A percentile compares a stretch with the other conserved stretches of the same genome.
These are phyloP conservation scores for Hippasteria phrygiana DNA, from an alignment of 53 echinoderm and acorn worm species.

Conservation along the genomic window DNA sequence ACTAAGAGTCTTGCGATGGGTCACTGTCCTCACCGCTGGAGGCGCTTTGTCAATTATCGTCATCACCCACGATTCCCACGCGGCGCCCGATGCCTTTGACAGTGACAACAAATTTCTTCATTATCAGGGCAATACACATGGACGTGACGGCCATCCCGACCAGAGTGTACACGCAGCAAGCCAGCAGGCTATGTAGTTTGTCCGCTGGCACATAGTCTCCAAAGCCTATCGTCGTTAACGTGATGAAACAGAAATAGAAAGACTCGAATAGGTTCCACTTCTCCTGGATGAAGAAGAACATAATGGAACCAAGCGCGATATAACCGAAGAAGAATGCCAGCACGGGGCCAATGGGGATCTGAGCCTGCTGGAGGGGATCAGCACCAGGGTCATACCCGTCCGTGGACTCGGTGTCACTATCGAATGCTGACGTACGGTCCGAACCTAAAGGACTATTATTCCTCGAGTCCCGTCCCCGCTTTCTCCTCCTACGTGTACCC, in stretches of 20 bases:
- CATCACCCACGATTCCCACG: slow-evolving; percentile 87
- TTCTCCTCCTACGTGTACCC: slow-evolving; percentile 49
- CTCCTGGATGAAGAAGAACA: slow-evolving; percentile 78
- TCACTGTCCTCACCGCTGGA: slow-evolving; percentile 52
- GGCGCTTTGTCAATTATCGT: slow-evolving; percentile 73
- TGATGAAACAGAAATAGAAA: slow-evolving; percentile 99
- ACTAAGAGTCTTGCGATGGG: slow-evolving; percentile 33
- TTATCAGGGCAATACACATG: slow-evolving; percentile 99
- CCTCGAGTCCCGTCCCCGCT: slow-evolving; percentile 39
- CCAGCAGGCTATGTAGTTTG: slow-evolving; percentile 76
- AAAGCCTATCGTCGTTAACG: slow-evolving; percentile 96
- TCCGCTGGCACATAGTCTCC: slow-evolving; percentile 94
- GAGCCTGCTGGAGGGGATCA: slow-evolving; percentile 78
- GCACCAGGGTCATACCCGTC: slow-evolving; percentile 71
- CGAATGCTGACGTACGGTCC: slow-evolving; percentile 51
- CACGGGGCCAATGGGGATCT: slow-evolving; percentile 96
- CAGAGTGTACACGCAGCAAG: slow-evolving; percentile 95
- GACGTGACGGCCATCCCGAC: slow-evolving; percentile 99
- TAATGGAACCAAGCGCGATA: slow-evolving; percentile 88
- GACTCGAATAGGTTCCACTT: slow-evolving; percentile 92
- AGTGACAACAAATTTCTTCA: slow-evolving; percentile 98
- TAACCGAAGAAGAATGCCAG: slow-evolving; percentile 93
- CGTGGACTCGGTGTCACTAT: slow-evolving; percentile 78
- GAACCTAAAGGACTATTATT: slow-evolving; percentile 12
- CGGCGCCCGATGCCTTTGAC: slow-evolving; percentile 87